Conservation (phyloP, 2,888 invertebrate genomes). For the Aporophyla nigra region DNA sequence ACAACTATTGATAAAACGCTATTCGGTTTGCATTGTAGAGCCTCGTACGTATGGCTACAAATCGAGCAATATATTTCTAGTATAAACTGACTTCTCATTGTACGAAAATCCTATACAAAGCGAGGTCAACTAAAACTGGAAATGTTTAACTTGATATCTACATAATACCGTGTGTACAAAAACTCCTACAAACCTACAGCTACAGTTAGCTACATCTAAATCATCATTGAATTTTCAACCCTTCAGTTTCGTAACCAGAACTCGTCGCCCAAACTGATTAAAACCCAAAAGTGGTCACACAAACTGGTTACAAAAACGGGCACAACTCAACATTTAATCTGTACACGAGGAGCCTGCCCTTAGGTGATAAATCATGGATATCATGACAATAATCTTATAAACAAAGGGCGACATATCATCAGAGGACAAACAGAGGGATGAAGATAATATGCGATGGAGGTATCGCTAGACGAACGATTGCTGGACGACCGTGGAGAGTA, state of each 20-base stretch:
- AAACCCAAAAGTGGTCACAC: constrained; percentile 23
- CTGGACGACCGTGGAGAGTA: neutral
- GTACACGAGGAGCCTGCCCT: constrained; percentile 9
- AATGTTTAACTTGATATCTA: too few species aligned
- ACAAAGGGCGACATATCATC: constrained; percentile 49
- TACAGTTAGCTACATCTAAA: constrained; percentile 6
- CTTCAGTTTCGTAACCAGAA: neutral
- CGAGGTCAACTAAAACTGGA: too few species aligned
- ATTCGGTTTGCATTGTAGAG: too few species aligned
- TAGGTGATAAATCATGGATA: constrained; percentile 55
- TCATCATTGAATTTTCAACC: neutral
- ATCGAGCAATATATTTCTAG: too few species aligned
- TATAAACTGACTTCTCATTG: too few species aligned
- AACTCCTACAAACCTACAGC: neutral
- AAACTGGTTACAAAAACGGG: constrained; percentile 50
- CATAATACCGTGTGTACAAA: neutral
- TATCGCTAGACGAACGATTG: neutral
- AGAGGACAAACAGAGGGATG: constrained; percentile 18
- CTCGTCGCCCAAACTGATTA: constrained; percentile 12
- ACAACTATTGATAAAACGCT: neutral
- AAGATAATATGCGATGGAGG: neutral
- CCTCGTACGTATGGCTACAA: too few species aligned
- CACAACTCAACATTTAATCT: constrained; percentile 53
- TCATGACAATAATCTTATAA: constrained; percentile 61
- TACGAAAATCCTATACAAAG: too few species aligned